These are phyloP conservation scores for Paracentrotus lividus DNA, from an alignment of 53 echinoderm and acorn worm genomes.

Conservation along the genomic window DNA sequence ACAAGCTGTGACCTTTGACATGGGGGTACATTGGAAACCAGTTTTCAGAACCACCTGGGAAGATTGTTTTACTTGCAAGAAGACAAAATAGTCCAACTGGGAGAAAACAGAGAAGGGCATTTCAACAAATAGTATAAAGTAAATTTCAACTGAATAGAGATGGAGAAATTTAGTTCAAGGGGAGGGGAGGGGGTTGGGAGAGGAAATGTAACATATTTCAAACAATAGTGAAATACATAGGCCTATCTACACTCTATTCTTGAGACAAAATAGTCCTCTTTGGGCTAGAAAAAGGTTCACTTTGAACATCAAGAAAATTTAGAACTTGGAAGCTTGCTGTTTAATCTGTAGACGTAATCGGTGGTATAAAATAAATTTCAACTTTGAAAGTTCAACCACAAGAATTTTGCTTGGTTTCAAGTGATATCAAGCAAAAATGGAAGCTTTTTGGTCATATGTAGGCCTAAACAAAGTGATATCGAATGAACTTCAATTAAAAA, in stretches of 20 bases:
- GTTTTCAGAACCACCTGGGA: not conserved
- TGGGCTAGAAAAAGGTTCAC: not conserved
- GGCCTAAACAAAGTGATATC: no score
- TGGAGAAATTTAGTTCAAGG: no score
- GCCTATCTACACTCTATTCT: not conserved
- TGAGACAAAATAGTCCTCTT: not conserved
- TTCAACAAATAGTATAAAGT: not conserved
- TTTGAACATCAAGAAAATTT: no score
- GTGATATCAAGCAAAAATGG: no score
- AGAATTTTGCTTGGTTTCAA: no score
- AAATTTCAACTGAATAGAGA: no score
- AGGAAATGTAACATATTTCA: not conserved
- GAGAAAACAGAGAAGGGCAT: not conserved
- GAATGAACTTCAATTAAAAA: no score
- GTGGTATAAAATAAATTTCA: not conserved
- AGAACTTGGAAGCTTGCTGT: no score
- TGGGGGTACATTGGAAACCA: constrained; percentile 15
- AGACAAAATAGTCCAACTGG: not conserved
- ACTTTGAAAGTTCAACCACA: no score
- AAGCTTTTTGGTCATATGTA: no score
- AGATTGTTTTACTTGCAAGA: not conserved
- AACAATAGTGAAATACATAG: not conserved
- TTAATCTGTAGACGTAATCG: not conserved
- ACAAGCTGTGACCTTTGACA: constrained; percentile 45
- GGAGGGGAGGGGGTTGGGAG: no score